Evolutionary conservation across 53 echinoderm and acorn worm species (phyloP).

Genomic region (Luidia sarsii): DNA sequence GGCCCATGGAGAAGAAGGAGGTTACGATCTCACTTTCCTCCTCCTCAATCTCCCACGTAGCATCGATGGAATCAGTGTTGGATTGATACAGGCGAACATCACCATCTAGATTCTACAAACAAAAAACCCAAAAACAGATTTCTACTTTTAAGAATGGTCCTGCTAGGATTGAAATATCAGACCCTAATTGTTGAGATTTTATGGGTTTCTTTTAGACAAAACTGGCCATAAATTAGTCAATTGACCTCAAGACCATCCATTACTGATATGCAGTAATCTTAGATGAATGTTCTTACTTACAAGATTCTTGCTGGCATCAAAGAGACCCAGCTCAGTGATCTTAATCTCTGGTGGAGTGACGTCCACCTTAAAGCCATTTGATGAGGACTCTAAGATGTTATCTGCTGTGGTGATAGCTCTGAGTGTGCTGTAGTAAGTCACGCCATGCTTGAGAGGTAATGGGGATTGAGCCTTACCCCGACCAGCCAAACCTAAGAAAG

Average conservation of each 20-base stretch:
- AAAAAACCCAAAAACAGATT: too few species aligned
- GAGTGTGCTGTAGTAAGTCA: constrained; percentile 56
- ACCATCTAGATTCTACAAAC: constrained; percentile 5
- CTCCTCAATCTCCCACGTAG: not conserved
- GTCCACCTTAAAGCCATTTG: constrained; percentile 65
- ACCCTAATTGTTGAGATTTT: not conserved
- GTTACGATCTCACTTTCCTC: constrained; percentile 12
- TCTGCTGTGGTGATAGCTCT: constrained; percentile 58
- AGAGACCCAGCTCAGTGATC: constrained; percentile 27
- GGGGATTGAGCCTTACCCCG: constrained; percentile 57
- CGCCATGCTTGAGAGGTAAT: constrained; percentile 37
- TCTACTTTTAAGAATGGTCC: too few species aligned
- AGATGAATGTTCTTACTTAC: too few species aligned
- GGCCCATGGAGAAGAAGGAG: constrained; percentile 24
- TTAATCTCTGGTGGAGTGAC: constrained; percentile 43
- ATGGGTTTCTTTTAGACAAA: too few species aligned
- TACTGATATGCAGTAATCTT: too few species aligned
- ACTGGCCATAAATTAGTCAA: too few species aligned
- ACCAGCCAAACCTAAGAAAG: constrained; percentile 18
- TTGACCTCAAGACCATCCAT: too few species aligned
- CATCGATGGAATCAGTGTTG: constrained; percentile 16
- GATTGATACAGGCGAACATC: constrained; percentile 14
- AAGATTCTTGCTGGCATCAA: constrained; percentile 1
- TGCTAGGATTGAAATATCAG: too few species aligned
- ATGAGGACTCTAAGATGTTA: constrained; percentile 50